Conservation (phyloP, 2,113 vertebrate genomes). For the Alligator sinensis region DNA sequence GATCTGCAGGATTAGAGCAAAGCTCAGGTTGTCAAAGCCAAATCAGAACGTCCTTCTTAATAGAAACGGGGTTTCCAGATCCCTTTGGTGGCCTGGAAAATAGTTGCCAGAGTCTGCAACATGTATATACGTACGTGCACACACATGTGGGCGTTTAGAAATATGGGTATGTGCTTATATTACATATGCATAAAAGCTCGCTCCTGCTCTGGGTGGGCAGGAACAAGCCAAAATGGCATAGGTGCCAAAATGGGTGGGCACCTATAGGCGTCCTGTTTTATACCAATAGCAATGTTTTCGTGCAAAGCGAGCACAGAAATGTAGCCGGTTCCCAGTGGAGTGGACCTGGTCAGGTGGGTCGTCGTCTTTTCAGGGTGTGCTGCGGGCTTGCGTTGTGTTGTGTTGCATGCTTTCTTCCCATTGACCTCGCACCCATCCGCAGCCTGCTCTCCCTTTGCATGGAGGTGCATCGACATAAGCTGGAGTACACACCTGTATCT, state of each 20-base stretch:
- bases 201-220: too few relatives aligned
- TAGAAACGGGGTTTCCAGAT: neutral
- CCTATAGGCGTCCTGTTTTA: neutral
- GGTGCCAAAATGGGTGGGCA: too few relatives aligned
- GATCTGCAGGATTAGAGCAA: conserved; percentile 10
- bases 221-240: too few relatives aligned
- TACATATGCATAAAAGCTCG: too few relatives aligned
- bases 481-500: too few relatives aligned
- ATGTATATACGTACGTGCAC: rapidly evolving
- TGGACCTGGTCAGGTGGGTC: rapidly evolving
- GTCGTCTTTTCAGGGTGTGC: too few relatives aligned
- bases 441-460: neutral
- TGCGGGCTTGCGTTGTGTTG: neutral
- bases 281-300: rapidly evolving
- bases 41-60: neutral
- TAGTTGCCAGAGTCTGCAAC: neutral
- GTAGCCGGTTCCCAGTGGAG: neutral
- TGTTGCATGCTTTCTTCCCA: neutral
- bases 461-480: neutral
- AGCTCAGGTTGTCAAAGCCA: neutral
- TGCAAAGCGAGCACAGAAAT: neutral
- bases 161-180: too few relatives aligned
- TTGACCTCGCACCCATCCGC: neutral
- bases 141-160: too few relatives aligned
- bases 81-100: rapidly evolving